phyloP scores from a whole-genome alignment of 2,797 vertebrate genomes.

The Rhinatrema bivittatum region DNA sequence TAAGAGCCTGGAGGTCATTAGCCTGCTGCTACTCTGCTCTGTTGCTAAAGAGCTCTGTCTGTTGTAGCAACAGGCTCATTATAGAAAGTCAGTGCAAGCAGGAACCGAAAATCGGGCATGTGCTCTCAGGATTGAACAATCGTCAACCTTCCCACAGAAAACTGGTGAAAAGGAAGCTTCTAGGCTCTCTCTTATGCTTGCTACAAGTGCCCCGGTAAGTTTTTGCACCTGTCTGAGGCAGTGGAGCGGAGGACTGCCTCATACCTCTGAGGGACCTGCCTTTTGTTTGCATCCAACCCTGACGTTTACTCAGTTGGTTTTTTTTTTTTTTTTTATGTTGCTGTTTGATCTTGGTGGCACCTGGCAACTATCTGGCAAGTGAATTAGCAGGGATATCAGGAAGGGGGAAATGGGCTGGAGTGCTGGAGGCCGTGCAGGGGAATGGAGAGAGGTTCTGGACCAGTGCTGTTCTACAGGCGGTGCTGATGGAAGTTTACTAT shows the following conservation, averaged over 20 bases:
- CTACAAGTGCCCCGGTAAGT: fast-evolving
- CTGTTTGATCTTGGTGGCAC: slow-evolving; percentile 17
- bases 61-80: slow-evolving; percentile 58
- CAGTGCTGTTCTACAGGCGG: too few species aligned
- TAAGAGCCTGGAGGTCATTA: too few species aligned
- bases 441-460: not conserved
- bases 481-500: slow-evolving; percentile 25
- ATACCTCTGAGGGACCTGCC: too few species aligned
- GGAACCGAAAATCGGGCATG: not conserved
- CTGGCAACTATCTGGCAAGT: slow-evolving; percentile 26
- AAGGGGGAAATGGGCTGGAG: too few species aligned
- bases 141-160: not conserved
- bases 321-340: slow-evolving; percentile 4
- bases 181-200: not conserved
- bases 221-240: not conserved
- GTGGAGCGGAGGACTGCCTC: not conserved
- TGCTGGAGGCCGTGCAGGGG: not conserved
- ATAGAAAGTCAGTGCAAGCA: not conserved
- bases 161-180: not conserved
- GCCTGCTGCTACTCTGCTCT: not conserved
- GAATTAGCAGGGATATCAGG: not conserved
- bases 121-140: not conserved
- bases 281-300: too few species aligned
- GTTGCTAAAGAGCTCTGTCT: slow-evolving; percentile 35
- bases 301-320: not conserved